Evolutionary conservation across 1,140 invertebrate species (phyloP).

Genomic region (Nautilus pompilius): DNA sequence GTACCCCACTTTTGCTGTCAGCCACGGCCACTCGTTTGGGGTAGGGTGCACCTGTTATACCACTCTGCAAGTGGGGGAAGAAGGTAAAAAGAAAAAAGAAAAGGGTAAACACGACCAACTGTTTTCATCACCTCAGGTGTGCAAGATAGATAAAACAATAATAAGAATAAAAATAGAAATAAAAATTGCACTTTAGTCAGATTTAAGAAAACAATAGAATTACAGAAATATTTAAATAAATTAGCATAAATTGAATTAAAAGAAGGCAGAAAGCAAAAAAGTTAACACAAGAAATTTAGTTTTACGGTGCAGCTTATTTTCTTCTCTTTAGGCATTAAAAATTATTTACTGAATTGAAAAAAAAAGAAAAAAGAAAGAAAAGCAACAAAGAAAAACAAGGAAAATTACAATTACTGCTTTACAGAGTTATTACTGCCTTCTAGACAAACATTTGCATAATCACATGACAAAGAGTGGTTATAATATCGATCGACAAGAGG

Average conservation of each 20-base stretch:
- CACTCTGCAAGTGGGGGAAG: constrained; percentile 19
- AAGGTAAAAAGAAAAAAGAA: neutral
- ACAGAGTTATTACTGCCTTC: constrained; percentile 4
- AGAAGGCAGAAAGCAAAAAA: constrained; percentile 2
- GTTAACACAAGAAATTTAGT: neutral
- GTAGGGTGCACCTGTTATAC: constrained; percentile 69
- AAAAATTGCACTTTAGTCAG: neutral
- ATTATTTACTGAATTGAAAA: constrained; percentile 4
- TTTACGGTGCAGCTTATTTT: neutral
- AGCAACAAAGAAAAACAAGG: constrained; percentile 3
- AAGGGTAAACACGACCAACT: neutral
- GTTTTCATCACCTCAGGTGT: neutral
- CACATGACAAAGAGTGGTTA: constrained; percentile 38
- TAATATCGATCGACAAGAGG: neutral
- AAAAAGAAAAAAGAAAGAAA: constrained; percentile 4
- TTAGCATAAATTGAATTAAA: neutral
- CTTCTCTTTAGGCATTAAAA: neutral
- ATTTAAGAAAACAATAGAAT: neutral
- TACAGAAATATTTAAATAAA: neutral
- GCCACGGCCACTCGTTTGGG: constrained; percentile 79
- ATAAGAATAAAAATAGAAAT: neutral
- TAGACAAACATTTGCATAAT: constrained; percentile 36
- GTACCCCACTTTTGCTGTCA: constrained; percentile 80
- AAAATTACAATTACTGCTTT: constrained; percentile 2
- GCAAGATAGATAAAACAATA: neutral